Conservation (phyloP, 2,888 invertebrate genomes). For the Lasioglossum oenotherae region DNA sequence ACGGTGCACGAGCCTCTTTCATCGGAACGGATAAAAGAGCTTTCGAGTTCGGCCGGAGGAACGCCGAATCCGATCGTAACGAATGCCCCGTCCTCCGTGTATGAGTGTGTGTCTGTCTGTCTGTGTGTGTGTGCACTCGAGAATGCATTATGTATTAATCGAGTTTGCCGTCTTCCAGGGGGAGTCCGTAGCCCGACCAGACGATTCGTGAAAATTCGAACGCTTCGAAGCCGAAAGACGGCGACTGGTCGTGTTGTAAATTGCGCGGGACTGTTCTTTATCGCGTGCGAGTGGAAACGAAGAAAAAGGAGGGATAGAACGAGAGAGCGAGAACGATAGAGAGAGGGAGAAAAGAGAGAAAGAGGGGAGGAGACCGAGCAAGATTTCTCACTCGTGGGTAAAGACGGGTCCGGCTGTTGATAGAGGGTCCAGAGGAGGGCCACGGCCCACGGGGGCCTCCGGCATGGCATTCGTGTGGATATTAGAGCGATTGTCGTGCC, state of each 20-base stretch:
- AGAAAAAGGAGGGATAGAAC: neutral
- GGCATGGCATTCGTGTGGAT: slow-evolving; percentile 76
- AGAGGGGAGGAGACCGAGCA: slow-evolving; percentile 41
- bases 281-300: slow-evolving; percentile 1
- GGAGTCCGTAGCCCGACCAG: slow-evolving; percentile 40
- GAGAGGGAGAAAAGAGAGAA: slow-evolving; percentile 5
- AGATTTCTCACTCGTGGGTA: slow-evolving; percentile 66
- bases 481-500: slow-evolving; percentile 82
- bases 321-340: slow-evolving; percentile 5
- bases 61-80: slow-evolving; percentile 44
- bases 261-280: slow-evolving; percentile 3
- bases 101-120: neutral
- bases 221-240: neutral
- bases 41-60: slow-evolving; percentile 31
- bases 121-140: neutral
- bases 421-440: slow-evolving; percentile 39
- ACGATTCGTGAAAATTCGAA: slow-evolving; percentile 10
- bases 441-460: slow-evolving; percentile 62
- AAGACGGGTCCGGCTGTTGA: slow-evolving; percentile 55
- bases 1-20: slow-evolving; percentile 62
- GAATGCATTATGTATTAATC: slow-evolving; percentile 37
- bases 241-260: neutral
- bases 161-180: slow-evolving; percentile 23
- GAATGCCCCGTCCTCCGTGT: slow-evolving; percentile 9
- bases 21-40: slow-evolving; percentile 61